Conservation (phyloP, 2,888 invertebrate species). For the Rotaria sp. region DNA sequence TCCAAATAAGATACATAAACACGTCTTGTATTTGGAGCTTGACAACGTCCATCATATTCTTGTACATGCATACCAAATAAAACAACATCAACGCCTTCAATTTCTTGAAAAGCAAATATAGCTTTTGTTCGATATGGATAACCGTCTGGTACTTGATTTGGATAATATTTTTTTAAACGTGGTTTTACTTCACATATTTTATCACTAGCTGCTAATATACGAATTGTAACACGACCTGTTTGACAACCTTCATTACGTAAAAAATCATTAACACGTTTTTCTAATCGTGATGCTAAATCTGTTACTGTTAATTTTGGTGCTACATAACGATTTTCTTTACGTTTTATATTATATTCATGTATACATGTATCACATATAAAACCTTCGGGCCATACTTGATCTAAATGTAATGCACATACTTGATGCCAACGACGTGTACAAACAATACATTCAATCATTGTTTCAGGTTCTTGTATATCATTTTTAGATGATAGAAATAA, state of each 20-base stretch:
- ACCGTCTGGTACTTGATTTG: slow-evolving; percentile 65
- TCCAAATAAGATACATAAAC: slow-evolving; percentile 98
- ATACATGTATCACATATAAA: slow-evolving; percentile 87
- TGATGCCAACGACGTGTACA: slow-evolving; percentile 95
- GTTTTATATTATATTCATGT: slow-evolving; percentile 78
- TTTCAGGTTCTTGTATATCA: slow-evolving; percentile 43
- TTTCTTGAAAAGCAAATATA: slow-evolving; percentile 96
- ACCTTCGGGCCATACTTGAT: slow-evolving; percentile 78
- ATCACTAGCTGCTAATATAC: slow-evolving; percentile 93
- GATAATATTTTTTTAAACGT: slow-evolving; percentile 62
- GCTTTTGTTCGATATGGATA: slow-evolving; percentile 98
- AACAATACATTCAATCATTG: slow-evolving; percentile 83
- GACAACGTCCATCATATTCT: slow-evolving; percentile 95
- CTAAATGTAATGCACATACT: slow-evolving; percentile 92
- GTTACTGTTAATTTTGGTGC: slow-evolving; percentile 61
- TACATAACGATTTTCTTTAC: slow-evolving; percentile 49
- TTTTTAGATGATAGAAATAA: slow-evolving; percentile 41
- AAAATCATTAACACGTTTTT: slow-evolving; percentile 92
- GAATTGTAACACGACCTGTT: slow-evolving; percentile 91
- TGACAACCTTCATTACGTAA: slow-evolving; percentile 75
- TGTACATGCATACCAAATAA: slow-evolving; percentile 99
- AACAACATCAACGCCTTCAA: slow-evolving; percentile 94
- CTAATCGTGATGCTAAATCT: slow-evolving; percentile 90
- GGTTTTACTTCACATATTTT: slow-evolving; percentile 98
- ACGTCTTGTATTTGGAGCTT: slow-evolving; percentile 80